These are phyloP conservation scores for Busseola fusca DNA, from an alignment of 2,888 invertebrate genomes.

Conservation along the genomic window DNA sequence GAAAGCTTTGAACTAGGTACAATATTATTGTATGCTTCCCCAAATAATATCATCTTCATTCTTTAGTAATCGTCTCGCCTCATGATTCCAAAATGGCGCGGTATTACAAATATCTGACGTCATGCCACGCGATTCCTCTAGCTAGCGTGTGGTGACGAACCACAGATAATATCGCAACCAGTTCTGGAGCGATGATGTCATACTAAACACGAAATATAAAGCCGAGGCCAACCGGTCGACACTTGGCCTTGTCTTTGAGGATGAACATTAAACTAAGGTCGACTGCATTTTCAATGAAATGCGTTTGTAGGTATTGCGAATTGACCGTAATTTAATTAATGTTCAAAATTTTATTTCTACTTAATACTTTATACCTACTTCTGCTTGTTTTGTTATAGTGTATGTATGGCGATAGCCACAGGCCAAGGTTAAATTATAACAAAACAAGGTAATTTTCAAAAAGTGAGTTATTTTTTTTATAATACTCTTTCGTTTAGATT, in stretches of 20 bases:
- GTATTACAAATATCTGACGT: slow-evolving; percentile 50
- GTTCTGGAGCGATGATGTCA: slow-evolving; percentile 72
- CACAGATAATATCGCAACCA: slow-evolving; percentile 48
- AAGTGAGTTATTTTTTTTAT: too few species aligned
- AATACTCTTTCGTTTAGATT: too few species aligned
- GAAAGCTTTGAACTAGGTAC: background rate
- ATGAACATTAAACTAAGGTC: slow-evolving; percentile 62
- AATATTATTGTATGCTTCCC: background rate
- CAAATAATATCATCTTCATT: slow-evolving; percentile 3
- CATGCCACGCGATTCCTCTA: slow-evolving; percentile 41
- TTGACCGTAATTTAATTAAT: background rate
- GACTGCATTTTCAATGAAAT: slow-evolving; percentile 45
- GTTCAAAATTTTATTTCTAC: background rate
- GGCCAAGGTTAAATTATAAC: too few species aligned
- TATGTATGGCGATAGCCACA: background rate
- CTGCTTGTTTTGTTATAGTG: background rate
- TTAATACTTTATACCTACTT: too few species aligned
- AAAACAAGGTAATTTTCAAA: too few species aligned
- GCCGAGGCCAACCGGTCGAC: slow-evolving; percentile 67
- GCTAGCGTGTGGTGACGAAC: slow-evolving; percentile 57
- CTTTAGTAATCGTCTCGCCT: slow-evolving; percentile 21
- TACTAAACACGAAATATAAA: slow-evolving; percentile 60
- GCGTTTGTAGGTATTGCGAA: slow-evolving; percentile 1
- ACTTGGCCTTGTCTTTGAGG: slow-evolving; percentile 67
- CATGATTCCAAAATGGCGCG: slow-evolving; percentile 24